A percentile compares a stretch with the other conserved stretches of the same genome.
phyloP scores from a whole-genome alignment of 2,113 vertebrate genomes.

The Corythornis madagascariensis region DNA sequence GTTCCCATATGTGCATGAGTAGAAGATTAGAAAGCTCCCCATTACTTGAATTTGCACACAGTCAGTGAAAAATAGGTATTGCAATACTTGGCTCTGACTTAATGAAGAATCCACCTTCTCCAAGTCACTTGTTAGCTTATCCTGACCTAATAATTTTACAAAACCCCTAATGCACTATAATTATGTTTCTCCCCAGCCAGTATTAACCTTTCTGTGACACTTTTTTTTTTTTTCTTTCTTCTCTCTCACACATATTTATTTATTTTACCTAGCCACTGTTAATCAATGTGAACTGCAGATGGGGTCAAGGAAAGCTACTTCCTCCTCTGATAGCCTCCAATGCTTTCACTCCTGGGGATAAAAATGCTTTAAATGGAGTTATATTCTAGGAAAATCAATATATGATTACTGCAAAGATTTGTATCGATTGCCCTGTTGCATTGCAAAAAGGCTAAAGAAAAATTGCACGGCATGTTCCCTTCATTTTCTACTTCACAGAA shows the following conservation, averaged over 20 bases:
- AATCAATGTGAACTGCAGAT: conserved; percentile 96
- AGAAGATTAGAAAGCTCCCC: not conserved
- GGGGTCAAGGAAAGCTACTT: conserved; percentile 88
- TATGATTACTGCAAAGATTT: conserved; percentile 94
- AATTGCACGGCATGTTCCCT: conserved; percentile 70
- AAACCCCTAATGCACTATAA: conserved; percentile 88
- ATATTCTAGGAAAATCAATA: conserved; percentile 95
- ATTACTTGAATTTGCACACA: not conserved
- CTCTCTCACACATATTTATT: conserved; percentile 65
- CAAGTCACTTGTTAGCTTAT: conserved; percentile 84
- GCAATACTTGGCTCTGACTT: conserved; percentile 11
- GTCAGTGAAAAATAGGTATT: conserved; percentile 3
- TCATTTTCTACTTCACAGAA: conserved; percentile 66
- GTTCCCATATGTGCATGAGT: not conserved
- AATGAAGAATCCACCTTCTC: conserved; percentile 74
- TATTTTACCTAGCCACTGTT: conserved; percentile 83
- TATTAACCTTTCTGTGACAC: conserved; percentile 90
- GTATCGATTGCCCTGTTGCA: conserved; percentile 87
- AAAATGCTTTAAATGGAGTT: conserved; percentile 94
- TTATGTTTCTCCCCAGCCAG: conserved; percentile 81
- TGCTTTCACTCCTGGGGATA: conserved; percentile 85
- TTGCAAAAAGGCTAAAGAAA: conserved; percentile 83
- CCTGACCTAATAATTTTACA: conserved; percentile 85
- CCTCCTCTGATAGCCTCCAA: conserved; percentile 87
- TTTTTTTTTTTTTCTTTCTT: conserved; percentile 44